Base-by-base conservation (phyloP, 2,888 invertebrate species). In the Achlya flavicornis region DNA sequence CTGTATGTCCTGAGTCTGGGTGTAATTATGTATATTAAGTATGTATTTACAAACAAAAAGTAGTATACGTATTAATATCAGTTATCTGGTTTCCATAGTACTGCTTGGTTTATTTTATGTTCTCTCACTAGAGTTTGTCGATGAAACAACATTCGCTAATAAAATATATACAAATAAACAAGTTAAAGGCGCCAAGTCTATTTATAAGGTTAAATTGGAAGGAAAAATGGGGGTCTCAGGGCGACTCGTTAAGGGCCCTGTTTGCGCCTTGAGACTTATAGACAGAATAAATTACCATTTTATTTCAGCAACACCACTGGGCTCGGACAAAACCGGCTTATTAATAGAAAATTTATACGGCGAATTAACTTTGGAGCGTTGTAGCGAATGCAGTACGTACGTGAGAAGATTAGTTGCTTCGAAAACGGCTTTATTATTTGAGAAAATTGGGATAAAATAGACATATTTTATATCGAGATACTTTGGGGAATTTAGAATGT, bases 251-350 rank as follows among this genome's bases (percentile, higher is more conserved):
- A 88, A 74, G 78, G 81, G 62, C 68, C 74, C 71, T 81, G 82
- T 82, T 84, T 76, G 74, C 77, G 75, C 77, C 72, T 69, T 58
- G 71, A 79, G 86, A 86, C 81, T 84, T 86, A 86, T 84, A 76
- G 81, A 71, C 74, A 62, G 86, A 81, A 89, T 89, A 88, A 79
- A 88, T 89, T 89, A 85, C 82, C 87, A 87, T 88, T 87, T 80
- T 79, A 76, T 84, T 79, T 73, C 62, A 63, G 73, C 71, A 73
- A 77, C 76, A 75, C 72, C 67, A 68, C 64, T 74, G 62, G 69
- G 70, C 72, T 72, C 63, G 76, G 76, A 75, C 77, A 67, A 73
- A 71, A 76, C 73, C 68, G 68, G 77, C 75, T 84, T 85, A 86
- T 84, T 82, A 83, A 87, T 86, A 85, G 79, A 80, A 75, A 84